Base-by-base conservation (phyloP, 1,140 invertebrate species). In the Lordiphosa stackelbergi region DNA sequence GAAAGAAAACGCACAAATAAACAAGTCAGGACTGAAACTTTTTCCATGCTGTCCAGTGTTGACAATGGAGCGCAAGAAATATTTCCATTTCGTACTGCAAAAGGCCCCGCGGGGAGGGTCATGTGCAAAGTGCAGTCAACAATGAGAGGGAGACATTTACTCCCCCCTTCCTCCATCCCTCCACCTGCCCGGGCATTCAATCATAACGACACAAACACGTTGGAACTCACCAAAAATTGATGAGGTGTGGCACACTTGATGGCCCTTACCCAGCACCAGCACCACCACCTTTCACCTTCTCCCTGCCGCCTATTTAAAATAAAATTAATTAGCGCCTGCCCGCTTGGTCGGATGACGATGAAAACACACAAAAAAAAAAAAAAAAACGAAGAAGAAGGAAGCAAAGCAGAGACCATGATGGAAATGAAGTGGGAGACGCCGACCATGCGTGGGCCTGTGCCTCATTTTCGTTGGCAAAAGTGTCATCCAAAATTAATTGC, bases 401-500 rank as follows among this genome's bases (percentile, higher is more conserved):
- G 41, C 34, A 41, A 40, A 38, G 45, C 36, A 51, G 38, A 31
- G 2, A 31, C 6, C 7, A 8, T 8, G 28, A 8, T 31, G 28
- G 7, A 31, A 31, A 8, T 7, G 6, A 31, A 31, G 28, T 31
- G 6, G 28, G 7, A 31, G 28, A 31, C 28, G 6, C 28, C 5
- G 28, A 8, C 28, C 28, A 31, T 31, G 57, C 35, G 42, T 53
- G 35, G 47, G 57, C 19, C n/a, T 1, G 4, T 28, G 40, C 52
- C 70, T 73, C 65, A 56, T 56, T 63, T 63, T 59, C 56, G 59
- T 68, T 49, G 62, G 56, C 62, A 59, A 52, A 59, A 81, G 71
- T 81, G 77, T 81, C 77, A 81, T 57, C 68, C 52, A 40, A 75
- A 81, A 81, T 81, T 75, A 81, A 81, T 81, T 81, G 77, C 77